Conservation (phyloP, 2,113 vertebrate species). For the Myiopsitta monachus region DNA sequence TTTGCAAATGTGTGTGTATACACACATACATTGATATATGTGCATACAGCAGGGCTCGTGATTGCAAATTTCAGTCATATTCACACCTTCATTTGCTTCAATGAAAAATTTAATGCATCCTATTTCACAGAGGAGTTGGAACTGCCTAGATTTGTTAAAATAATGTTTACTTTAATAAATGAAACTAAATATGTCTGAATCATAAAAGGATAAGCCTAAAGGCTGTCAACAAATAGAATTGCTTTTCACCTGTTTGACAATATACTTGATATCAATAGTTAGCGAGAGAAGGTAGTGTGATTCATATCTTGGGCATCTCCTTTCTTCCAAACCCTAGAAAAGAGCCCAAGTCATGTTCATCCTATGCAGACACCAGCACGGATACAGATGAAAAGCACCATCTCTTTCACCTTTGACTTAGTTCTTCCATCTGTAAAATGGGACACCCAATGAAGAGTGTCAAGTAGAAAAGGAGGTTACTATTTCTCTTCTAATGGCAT, state of each 20-base stretch:
- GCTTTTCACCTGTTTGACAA: not conserved
- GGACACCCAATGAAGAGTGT: not conserved
- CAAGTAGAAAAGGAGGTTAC: not conserved
- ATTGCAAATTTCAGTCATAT: not conserved
- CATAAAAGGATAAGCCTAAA: not conserved
- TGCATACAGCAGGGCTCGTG: not conserved
- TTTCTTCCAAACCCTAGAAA: not conserved
- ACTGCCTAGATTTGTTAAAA: not conserved
- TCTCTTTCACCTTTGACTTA: not conserved
- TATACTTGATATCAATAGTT: not conserved
- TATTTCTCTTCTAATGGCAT: constrained; percentile 3
- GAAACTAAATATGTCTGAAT: not conserved
- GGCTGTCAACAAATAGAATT: not conserved
- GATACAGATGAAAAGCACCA: not conserved
- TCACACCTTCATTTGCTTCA: not conserved
- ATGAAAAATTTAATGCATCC: not conserved
- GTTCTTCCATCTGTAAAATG: not conserved
- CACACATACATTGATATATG: not conserved
- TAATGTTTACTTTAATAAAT: not conserved
- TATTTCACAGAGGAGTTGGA: not conserved
- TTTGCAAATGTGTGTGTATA: not conserved
- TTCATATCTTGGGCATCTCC: not conserved
- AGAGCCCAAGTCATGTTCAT: not conserved
- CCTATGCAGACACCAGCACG: not conserved
- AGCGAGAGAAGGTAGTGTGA: not conserved